Base-by-base conservation (phyloP, 2,797 vertebrate genomes). In the Crax fasciolata region DNA sequence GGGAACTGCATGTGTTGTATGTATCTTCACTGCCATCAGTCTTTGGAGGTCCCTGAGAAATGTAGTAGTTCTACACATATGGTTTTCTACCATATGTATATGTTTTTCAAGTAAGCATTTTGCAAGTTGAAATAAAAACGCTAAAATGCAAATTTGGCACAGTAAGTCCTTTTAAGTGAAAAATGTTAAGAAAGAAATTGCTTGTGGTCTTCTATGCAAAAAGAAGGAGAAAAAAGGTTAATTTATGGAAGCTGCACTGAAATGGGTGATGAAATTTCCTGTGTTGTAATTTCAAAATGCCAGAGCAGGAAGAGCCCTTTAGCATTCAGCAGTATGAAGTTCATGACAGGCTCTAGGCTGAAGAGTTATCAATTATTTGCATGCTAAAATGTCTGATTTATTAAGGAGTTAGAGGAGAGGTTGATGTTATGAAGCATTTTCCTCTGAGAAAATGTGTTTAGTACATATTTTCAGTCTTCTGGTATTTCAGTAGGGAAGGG, bases 181-280 rank as follows among this genome's bases (percentile, higher is more conserved):
- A 94, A 87, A 38, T 30, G 10, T 51, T 74, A 59, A 68, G 57
- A 94, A 78, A 77, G 20, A 71, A 84, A 84, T 84, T 84, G 23
- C 57, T 76, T 23, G 12, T 86, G 44, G 90, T 44, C 35, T 79
- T 89, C 15, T 44, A 7, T 74, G 54, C 28, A 54, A 75, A 68
- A 58, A 58, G 19, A 14, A 63, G 27, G n/a, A 57, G n/a, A 57
- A 20, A 57, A 77, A 61, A 18, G 23, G 35, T 65, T 77, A 38
- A 72, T 83, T 75, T 46, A 46, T 87, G 30, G 61, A 82, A 78
- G 7, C n/a, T 39, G 11, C n/a, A 30, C 30, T 67, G 68, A 93
- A 87, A 49, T 32, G 6, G 32, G 23, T 7, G 6, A 49, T 92
- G 84, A 84, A 63, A 72, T 92, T 77, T 92, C 75, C 61, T 83